These are phyloP conservation scores for Cephus sareptanus DNA, from an alignment of 2,888 invertebrate species.

Conservation along the genomic window DNA sequence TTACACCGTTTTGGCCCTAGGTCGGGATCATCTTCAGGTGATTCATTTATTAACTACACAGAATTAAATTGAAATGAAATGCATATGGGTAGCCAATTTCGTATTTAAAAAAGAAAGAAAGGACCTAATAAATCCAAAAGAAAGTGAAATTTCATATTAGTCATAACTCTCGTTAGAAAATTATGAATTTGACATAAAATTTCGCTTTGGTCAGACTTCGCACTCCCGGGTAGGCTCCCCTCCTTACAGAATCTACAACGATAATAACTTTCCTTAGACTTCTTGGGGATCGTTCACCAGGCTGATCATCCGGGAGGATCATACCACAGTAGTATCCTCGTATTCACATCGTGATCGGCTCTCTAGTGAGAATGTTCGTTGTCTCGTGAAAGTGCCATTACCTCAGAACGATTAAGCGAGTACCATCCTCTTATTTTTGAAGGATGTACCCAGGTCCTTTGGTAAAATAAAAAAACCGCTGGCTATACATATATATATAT, in stretches of 20 bases:
- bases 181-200: background rate
- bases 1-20: background rate
- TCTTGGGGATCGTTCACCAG: constrained; percentile 24
- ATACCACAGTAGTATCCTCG: background rate
- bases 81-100: background rate
- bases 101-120: background rate
- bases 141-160: background rate
- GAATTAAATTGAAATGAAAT: background rate
- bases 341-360: constrained; percentile 10
- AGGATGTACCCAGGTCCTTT: background rate
- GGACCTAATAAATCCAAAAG: background rate
- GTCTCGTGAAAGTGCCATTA: constrained; percentile 4
- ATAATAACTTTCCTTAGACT: constrained; percentile 51
- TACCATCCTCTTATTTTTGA: background rate
- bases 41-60: background rate
- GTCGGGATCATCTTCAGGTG: background rate
- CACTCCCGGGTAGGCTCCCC: constrained; percentile 23
- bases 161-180: background rate
- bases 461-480: background rate
- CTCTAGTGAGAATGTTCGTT: background rate
- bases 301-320: constrained; percentile 37
- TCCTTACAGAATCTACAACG: constrained; percentile 28
- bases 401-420: constrained; percentile 1
- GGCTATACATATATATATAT: background rate
- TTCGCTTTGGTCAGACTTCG: background rate